Conservation (phyloP, 2,888 invertebrate species). For the Papilio protenor region DNA sequence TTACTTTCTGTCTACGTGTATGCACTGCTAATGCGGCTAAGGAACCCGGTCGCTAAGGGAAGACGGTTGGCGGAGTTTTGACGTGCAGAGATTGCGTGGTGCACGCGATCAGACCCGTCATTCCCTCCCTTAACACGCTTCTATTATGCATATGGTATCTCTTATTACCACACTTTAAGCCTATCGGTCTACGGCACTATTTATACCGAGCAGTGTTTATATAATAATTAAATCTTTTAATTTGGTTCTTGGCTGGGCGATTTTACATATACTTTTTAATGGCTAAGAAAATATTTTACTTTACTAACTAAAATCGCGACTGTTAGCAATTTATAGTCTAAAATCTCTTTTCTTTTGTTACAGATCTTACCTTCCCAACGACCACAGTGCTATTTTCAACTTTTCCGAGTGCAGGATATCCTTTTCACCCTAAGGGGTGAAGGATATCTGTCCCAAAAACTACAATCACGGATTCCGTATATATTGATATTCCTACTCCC, state of each 20-base stretch:
- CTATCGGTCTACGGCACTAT: neutral
- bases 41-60: conserved; percentile 1
- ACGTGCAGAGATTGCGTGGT: conserved; percentile 34
- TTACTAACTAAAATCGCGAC: no score
- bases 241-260: no score
- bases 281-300: neutral
- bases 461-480: neutral
- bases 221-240: neutral
- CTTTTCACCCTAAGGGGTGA: neutral
- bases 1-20: neutral
- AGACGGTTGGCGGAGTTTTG: conserved; percentile 33
- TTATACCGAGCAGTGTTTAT: neutral
- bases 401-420: neutral
- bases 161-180: neutral
- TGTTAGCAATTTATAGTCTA: neutral
- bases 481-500: neutral
- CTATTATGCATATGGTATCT: conserved; percentile 17
- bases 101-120: conserved; percentile 34
- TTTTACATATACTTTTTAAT: neutral
- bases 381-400: neutral
- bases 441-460: neutral
- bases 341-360: conserved; percentile 3
- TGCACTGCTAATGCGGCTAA: conserved; percentile 7
- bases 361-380: neutral
- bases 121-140: conserved; percentile 22